Evolutionary conservation across 2,888 invertebrate genomes (phyloP), one percentile per base, ranked within the genome.

Genomic region (Epinotia brunnichana): DNA sequence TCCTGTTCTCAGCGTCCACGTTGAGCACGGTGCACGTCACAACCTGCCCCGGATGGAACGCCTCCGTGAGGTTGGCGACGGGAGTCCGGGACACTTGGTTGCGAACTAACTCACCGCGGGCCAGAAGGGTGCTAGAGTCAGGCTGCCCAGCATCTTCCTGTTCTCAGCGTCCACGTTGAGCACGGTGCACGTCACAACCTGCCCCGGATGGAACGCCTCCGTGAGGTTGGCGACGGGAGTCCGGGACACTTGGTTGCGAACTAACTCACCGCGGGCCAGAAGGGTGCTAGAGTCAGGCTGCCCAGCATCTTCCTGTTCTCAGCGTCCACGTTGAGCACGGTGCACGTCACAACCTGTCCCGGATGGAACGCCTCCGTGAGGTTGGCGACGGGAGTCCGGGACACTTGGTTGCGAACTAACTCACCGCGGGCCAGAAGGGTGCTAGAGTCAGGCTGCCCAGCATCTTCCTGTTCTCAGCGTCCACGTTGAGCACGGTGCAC

Each of bases 341-440:
- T 94, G 74, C 94, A 94, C 57, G 88, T 93, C 81, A 95, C 94
- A 73, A 95, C 94, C 87, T 96, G 95, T 61, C 96, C 96, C 4
- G 93, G 74, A 68, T 93, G 94, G 85, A 94, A 95, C 72, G 94
- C 92, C 69, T 91, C 87, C 0, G 82, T 44, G 13, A 93, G 86
- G 74, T 85, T 83, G 11, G 85, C 77, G 7, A 86, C 64, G 0
- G 82, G 81, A 48, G 91, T 84, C 29, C 79, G 79, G 17, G 87
- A 83, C 19, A 94, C 83, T 74, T 86, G 83, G 2, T 77, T 77
- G 0, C 83, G 81, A 24, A 24, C 21, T 24, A 24, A 82, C 90
- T 86, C 76, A 91, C 91, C 10, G 74, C 77, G 0, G 81, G 81
- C 60, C 77, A 80, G 61, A 89, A 90, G 0, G 90, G 89, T 3